Conservation (phyloP, 2,888 invertebrate genomes). For the Parnassius smintheus region DNA sequence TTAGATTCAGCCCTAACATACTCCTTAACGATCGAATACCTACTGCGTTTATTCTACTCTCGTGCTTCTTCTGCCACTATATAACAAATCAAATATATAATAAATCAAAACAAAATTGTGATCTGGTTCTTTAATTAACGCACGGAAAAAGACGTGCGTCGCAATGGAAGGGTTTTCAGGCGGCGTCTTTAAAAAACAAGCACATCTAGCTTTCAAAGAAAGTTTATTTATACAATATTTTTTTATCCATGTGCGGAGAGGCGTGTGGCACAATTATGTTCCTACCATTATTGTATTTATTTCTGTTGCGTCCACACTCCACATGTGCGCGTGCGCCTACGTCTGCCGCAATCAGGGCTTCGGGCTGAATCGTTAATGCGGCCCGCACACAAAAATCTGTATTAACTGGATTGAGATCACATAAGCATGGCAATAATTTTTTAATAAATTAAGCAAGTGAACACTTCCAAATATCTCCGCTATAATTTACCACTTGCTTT, state of each 20-base stretch:
- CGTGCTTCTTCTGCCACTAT: no score
- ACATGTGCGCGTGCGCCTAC: conserved; percentile 67
- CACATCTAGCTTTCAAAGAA: conserved; percentile 60
- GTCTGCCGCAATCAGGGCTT: conserved; percentile 36
- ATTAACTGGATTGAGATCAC: no score
- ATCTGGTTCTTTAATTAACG: conserved; percentile 16
- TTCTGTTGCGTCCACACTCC: conserved; percentile 64
- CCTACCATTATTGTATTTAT: conserved; percentile 73
- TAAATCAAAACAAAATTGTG: conserved; percentile 7
- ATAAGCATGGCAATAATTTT: no score
- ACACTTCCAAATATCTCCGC: no score
- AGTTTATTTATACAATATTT: conserved; percentile 67
- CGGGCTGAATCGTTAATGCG: conserved; percentile 31
- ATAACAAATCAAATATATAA: neutral
- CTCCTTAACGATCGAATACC: no score
- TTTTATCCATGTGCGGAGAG: conserved; percentile 58
- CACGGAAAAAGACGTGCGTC: neutral
- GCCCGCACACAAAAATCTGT: neutral
- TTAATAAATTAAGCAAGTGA: no score
- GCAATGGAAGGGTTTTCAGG: conserved; percentile 26
- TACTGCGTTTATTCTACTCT: no score
- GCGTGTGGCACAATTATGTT: conserved; percentile 76
- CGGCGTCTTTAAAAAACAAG: conserved; percentile 32
- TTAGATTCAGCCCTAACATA: no score
- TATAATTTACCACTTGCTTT: no score